Evolutionary conservation across 64 coral and sea anemone species (phyloP).

Genomic region (Orbicella faveolata): DNA sequence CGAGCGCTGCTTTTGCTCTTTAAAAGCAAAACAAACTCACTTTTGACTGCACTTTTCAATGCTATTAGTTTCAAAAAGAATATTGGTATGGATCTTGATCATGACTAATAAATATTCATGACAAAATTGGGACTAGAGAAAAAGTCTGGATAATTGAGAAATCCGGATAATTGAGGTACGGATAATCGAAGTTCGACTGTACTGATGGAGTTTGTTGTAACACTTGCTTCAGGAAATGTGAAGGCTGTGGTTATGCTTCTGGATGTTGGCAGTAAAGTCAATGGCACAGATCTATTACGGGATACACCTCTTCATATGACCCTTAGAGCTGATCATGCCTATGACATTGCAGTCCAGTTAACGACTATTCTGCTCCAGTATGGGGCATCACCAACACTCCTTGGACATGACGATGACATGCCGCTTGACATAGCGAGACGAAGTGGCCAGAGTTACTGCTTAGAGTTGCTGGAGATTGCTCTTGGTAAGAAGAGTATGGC

Average conservation of each 20-base stretch:
- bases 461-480: constrained; percentile 58
- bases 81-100: too few relatives aligned
- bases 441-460: constrained; percentile 58
- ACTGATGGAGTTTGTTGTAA: background rate
- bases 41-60: too few relatives aligned
- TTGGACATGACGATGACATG: constrained; percentile 82
- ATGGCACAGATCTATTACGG: constrained; percentile 68
- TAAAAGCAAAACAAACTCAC: too few relatives aligned
- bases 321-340: constrained; percentile 58
- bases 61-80: too few relatives aligned
- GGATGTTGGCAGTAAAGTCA: constrained; percentile 68
- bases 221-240: constrained; percentile 43
- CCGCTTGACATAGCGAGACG: constrained; percentile 59
- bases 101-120: too few relatives aligned
- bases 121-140: too few relatives aligned
- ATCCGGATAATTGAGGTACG: too few relatives aligned
- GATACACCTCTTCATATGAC: constrained; percentile 80
- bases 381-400: constrained; percentile 70
- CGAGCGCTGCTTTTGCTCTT: too few relatives aligned
- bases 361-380: constrained; percentile 69
- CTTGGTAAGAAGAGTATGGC: constrained; percentile 35
- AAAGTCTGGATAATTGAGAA: too few relatives aligned
- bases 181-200: too few relatives aligned
- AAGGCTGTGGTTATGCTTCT: constrained; percentile 55
- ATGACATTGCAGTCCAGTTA: constrained; percentile 68